Percentiles rank a stretch among this genome's conserved stretches.
Evolutionary conservation across 2,113 vertebrate genomes (phyloP).

Genomic region (Grammomys dolichurus): DNA sequence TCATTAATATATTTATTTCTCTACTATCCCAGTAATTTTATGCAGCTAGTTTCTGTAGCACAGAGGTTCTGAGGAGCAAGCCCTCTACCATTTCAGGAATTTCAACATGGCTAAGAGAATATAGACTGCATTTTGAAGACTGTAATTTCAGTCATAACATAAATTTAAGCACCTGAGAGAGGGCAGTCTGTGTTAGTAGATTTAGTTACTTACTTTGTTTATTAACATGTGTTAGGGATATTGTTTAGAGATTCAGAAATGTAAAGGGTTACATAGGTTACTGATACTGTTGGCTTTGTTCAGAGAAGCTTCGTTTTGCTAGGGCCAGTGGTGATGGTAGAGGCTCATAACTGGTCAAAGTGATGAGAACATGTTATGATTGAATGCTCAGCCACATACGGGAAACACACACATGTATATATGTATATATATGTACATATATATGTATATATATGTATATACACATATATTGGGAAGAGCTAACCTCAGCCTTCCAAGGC

Average conservation of each 20-base stretch:
- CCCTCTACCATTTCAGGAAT: not conserved
- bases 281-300: not conserved
- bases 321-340: not conserved
- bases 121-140: not conserved
- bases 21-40: not conserved
- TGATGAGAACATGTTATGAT: not conserved
- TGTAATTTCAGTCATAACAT: slow-evolving; percentile 33
- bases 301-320: not conserved
- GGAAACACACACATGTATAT: too few species aligned
- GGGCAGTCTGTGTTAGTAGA: not conserved
- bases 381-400: not conserved
- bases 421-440: too few species aligned
- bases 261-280: not conserved
- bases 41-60: not conserved
- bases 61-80: not conserved
- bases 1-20: not conserved
- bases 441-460: too few species aligned
- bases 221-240: not conserved
- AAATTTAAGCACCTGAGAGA: slow-evolving; percentile 1
- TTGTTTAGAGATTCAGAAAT: not conserved
- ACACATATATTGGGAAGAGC: too few species aligned
- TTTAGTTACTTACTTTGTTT: slow-evolving; percentile 32
- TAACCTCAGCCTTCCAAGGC: too few species aligned
- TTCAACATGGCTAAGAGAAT: not conserved
- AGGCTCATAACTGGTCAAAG: not conserved